Conservation (phyloP, 53 echinoderm and acorn worm species). For the Echinarachnius parma region DNA sequence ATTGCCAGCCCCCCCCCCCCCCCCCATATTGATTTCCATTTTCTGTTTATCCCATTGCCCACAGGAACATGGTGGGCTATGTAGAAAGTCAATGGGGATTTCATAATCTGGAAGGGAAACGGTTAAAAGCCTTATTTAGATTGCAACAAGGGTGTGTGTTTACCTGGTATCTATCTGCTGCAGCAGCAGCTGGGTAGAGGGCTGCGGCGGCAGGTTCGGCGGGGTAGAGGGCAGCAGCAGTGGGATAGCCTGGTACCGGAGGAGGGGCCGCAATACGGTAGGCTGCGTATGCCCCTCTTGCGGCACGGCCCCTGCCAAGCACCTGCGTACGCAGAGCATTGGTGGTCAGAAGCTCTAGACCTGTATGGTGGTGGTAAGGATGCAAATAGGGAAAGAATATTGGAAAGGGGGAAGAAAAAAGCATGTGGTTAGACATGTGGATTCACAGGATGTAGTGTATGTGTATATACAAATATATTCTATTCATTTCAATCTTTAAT, state of each 20-base stretch:
- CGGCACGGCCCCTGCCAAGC: constrained; percentile 88
- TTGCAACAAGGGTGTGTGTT: background rate
- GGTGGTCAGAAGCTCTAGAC: constrained; percentile 42
- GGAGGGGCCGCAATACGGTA: constrained; percentile 95
- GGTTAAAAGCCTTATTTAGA: no score
- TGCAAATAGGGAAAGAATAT: background rate
- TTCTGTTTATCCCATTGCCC: no score
- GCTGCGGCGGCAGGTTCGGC: constrained; percentile 68
- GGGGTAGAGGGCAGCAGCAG: constrained; percentile 89
- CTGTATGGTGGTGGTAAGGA: background rate
- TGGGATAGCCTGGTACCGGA: constrained; percentile 88
- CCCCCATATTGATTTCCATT: no score
- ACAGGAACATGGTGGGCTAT: no score
- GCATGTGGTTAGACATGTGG: background rate
- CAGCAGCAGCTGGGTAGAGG: constrained; percentile 77
- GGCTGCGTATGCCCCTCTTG: constrained; percentile 83
- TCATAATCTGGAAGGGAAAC: no score
- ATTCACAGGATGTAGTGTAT: no score
- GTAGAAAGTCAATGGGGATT: no score
- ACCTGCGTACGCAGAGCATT: constrained; percentile 82
- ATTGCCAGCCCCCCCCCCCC: no score
- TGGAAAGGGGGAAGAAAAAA: background rate
- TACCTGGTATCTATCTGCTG: constrained; percentile 99
- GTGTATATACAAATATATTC: no score
- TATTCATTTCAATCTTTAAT: no score